These are phyloP conservation scores for Gastrophysa polygoni DNA, from an alignment of 2,888 invertebrate genomes.

Conservation along the genomic window DNA sequence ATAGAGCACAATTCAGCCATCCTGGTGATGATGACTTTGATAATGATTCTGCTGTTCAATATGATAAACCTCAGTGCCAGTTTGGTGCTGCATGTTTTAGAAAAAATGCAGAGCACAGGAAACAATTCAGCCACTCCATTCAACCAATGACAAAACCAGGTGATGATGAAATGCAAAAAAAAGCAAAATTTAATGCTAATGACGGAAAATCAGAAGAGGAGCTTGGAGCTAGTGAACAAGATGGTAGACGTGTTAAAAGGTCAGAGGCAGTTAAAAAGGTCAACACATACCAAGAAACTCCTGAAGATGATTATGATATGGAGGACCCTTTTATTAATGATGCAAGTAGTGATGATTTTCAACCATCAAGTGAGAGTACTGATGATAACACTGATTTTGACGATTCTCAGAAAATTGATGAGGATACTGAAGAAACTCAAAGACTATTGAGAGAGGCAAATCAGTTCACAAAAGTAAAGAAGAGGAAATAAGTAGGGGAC, in stretches of 20 bases:
- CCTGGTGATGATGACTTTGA: constrained; percentile 69
- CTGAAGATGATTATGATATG: constrained; percentile 35
- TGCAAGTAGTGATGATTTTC: constrained; percentile 37
- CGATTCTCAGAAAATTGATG: constrained; percentile 33
- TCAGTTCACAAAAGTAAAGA: constrained; percentile 29
- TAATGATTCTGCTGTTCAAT: constrained; percentile 50
- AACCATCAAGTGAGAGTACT: constrained; percentile 29
- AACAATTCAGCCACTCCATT: constrained; percentile 58
- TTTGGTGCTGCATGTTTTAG: constrained; percentile 66
- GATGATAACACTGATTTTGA: constrained; percentile 33
- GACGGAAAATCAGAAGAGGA: not conserved
- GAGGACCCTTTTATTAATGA: constrained; percentile 40
- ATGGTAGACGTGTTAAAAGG: not conserved
- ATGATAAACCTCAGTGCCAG: constrained; percentile 62
- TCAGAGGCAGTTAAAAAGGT: constrained; percentile 19
- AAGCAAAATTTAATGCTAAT: not conserved
- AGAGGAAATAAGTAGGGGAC: constrained; percentile 11
- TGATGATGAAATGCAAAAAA: not conserved
- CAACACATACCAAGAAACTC: constrained; percentile 24
- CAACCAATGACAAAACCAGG: constrained; percentile 41
- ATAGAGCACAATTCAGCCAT: constrained; percentile 67
- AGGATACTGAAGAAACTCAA: constrained; percentile 32
- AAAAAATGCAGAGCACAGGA: constrained; percentile 64
- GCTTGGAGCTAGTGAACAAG: not conserved
- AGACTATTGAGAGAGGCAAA: constrained; percentile 34